These are phyloP conservation scores for Pogonocherus hispidulus DNA, from an alignment of 2,888 invertebrate species.

Conservation along the genomic window DNA sequence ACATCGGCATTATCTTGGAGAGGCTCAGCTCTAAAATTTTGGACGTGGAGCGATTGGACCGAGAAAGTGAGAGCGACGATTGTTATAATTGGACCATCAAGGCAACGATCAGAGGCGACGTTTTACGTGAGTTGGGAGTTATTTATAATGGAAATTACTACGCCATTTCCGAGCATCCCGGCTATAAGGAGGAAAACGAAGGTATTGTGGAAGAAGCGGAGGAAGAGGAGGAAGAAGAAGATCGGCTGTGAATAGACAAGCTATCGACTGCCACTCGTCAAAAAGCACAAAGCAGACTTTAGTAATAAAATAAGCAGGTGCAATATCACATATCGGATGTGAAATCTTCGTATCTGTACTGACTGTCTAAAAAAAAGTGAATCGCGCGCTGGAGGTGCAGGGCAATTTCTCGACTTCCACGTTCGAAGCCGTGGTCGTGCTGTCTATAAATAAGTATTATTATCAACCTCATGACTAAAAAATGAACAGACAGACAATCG, in stretches of 20 bases:
- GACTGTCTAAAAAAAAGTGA: slow-evolving; percentile 39
- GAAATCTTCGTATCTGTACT: slow-evolving; percentile 53
- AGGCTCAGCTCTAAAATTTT: slow-evolving; percentile 92
- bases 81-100: slow-evolving; percentile 98
- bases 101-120: slow-evolving; percentile 93
- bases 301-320: slow-evolving; percentile 60
- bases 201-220: slow-evolving; percentile 88
- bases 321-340: slow-evolving; percentile 66
- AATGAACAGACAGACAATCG: slow-evolving; percentile 45
- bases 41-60: slow-evolving; percentile 92
- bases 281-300: slow-evolving; percentile 59
- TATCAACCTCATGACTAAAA: slow-evolving; percentile 11
- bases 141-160: slow-evolving; percentile 97
- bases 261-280: slow-evolving; percentile 57
- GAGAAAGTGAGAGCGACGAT: slow-evolving; percentile 93
- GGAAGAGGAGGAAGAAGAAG: slow-evolving; percentile 86
- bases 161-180: slow-evolving; percentile 94
- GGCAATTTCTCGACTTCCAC: slow-evolving; percentile 26
- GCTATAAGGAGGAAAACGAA: slow-evolving; percentile 91
- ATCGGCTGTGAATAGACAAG: slow-evolving; percentile 67
- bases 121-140: slow-evolving; percentile 90
- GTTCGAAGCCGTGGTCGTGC: slow-evolving; percentile 29
- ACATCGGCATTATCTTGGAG: slow-evolving; percentile 94
- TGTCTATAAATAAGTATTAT: slow-evolving; percentile 1
- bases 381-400: slow-evolving; percentile 38